phyloP scores from a whole-genome alignment of 1,140 invertebrate species.

The Cyphomyrmex costatus region DNA sequence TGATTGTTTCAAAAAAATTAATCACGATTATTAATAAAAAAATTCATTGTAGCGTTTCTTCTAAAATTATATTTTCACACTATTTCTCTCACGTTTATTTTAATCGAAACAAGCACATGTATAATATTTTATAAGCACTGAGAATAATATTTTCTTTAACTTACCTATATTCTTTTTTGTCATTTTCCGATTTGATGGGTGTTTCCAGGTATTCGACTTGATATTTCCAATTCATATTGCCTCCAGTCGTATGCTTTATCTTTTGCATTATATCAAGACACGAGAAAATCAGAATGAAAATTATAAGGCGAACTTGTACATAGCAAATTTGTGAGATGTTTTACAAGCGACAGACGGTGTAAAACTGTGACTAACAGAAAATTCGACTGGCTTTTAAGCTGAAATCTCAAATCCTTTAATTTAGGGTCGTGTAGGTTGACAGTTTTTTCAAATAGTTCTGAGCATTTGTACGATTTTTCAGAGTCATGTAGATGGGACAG shows the following conservation, averaged over 20 bases:
- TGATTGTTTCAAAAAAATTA: background rate
- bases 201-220: constrained; percentile 78
- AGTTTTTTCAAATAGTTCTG: too few relatives aligned
- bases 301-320: too few relatives aligned
- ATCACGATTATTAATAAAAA: background rate
- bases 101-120: background rate
- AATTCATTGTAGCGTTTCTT: background rate
- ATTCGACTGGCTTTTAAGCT: too few relatives aligned
- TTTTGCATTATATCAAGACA: background rate
- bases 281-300: background rate
- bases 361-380: too few relatives aligned
- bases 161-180: constrained; percentile 88
- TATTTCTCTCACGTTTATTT: background rate
- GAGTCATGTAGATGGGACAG: too few relatives aligned
- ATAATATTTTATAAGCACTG: too few relatives aligned
- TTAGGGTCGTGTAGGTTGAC: too few relatives aligned
- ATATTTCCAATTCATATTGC: background rate
- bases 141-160: background rate
- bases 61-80: background rate
- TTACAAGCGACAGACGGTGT: too few relatives aligned
- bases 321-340: too few relatives aligned
- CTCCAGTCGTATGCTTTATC: background rate
- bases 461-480: too few relatives aligned
- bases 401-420: too few relatives aligned
- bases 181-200: constrained; percentile 88